Evolutionary conservation across 2,888 invertebrate genomes (phyloP).

Genomic region (Acleris holmiana): DNA sequence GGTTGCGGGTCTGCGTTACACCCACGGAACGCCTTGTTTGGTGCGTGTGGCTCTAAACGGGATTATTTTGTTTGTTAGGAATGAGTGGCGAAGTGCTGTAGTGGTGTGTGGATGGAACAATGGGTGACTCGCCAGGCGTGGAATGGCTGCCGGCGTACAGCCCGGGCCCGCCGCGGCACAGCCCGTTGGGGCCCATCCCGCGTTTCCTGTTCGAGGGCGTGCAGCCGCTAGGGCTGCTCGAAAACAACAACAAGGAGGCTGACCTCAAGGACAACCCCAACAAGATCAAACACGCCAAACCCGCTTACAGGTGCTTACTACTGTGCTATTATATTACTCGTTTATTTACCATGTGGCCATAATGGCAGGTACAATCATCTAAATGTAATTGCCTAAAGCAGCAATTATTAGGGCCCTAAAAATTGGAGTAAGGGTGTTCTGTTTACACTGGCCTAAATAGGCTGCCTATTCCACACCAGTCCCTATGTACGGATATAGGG

Average conservation of each 20-base stretch:
- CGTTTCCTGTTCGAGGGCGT: constrained; percentile 79
- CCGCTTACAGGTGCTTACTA: constrained; percentile 83
- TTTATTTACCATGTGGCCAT: not conserved
- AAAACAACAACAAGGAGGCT: constrained; percentile 77
- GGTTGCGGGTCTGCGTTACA: constrained; percentile 68
- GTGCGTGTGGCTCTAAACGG: constrained; percentile 51
- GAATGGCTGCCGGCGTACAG: constrained; percentile 83
- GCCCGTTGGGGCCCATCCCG: constrained; percentile 77
- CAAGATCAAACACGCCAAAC: constrained; percentile 83
- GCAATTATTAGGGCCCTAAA: too few relatives aligned
- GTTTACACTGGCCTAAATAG: too few relatives aligned
- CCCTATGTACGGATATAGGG: too few relatives aligned
- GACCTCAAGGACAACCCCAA: constrained; percentile 75
- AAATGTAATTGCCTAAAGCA: too few relatives aligned
- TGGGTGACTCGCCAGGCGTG: constrained; percentile 81
- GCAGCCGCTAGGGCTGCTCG: constrained; percentile 70
- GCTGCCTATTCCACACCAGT: too few relatives aligned
- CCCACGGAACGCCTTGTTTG: constrained; percentile 57
- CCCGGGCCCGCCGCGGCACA: constrained; percentile 80
- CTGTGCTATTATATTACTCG: too few relatives aligned
- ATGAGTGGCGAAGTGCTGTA: constrained; percentile 50
- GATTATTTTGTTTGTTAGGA: constrained; percentile 46
- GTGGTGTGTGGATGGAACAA: constrained; percentile 67
- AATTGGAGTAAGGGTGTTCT: too few relatives aligned
- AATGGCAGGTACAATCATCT: too few relatives aligned